Percentiles rank a stretch among this genome's conserved stretches.
Evolutionary conservation across 2,113 vertebrate species (phyloP).

Genomic region (Ptilonorhynchus violaceus): DNA sequence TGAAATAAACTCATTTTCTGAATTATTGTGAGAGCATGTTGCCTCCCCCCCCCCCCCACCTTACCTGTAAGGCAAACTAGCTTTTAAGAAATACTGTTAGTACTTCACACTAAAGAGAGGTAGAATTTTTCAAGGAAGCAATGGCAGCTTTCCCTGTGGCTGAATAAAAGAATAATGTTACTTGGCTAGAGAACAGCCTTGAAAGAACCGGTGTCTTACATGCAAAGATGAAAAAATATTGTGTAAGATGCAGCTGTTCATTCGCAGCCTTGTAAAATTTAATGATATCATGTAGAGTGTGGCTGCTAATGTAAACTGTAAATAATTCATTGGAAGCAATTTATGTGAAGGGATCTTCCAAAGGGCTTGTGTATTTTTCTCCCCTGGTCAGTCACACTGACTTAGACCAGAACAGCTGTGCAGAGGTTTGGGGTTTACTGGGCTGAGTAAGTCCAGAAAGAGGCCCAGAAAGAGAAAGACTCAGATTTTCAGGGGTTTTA

Average conservation of each 20-base stretch:
- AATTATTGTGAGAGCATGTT: not conserved
- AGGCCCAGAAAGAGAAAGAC: not conserved
- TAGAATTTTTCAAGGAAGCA: not conserved
- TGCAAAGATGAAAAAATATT: conserved; percentile 38
- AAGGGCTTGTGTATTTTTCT: not conserved
- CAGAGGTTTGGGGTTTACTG: not conserved
- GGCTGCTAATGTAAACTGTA: conserved; percentile 60
- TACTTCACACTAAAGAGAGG: not conserved
- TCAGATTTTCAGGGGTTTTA: not conserved
- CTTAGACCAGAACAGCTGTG: not conserved
- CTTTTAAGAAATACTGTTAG: not conserved
- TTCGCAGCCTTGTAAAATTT: conserved; percentile 28
- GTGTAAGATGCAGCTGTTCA: conserved; percentile 39
- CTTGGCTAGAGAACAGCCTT: not conserved
- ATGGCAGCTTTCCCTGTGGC: not conserved
- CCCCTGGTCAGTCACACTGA: not conserved
- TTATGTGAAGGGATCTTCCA: not conserved
- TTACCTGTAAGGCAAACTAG: not conserved
- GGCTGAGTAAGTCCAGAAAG: not conserved
- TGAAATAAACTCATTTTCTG: not conserved
- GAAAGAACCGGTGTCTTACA: not conserved
- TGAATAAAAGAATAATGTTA: not conserved
- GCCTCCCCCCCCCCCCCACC: no score
- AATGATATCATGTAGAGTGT: not conserved
- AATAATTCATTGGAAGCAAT: conserved; percentile 58